A percentile compares a stretch with the other conserved stretches of the same genome.
Evolutionary conservation across 2,888 invertebrate genomes (phyloP).

Genomic region (Cetonia aurata): DNA sequence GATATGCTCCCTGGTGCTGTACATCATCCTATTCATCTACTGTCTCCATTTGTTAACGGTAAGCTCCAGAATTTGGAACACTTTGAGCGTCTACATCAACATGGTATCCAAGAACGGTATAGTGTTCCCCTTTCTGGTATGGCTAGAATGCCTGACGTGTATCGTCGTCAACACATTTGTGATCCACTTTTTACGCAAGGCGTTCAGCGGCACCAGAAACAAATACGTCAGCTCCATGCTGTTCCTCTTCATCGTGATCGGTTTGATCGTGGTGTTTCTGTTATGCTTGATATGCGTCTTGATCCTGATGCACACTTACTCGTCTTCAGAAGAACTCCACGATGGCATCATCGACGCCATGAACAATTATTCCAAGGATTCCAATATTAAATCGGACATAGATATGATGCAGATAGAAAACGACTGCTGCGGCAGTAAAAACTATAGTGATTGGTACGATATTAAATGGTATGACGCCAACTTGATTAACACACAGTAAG

Average conservation of each 20-base stretch:
- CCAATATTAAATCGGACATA: constrained; percentile 70
- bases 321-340: constrained; percentile 57
- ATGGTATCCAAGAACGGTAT: constrained; percentile 61
- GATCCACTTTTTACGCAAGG: constrained; percentile 54
- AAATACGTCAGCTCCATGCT: constrained; percentile 41
- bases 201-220: constrained; percentile 51
- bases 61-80: constrained; percentile 56
- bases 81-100: constrained; percentile 62
- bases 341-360: constrained; percentile 73
- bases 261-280: constrained; percentile 26
- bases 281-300: constrained; percentile 42
- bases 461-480: constrained; percentile 71
- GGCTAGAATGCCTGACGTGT: constrained; percentile 56
- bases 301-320: constrained; percentile 57
- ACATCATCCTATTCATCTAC: constrained; percentile 54
- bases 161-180: constrained; percentile 55
- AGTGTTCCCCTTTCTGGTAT: constrained; percentile 55
- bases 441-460: constrained; percentile 74
- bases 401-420: constrained; percentile 74
- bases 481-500: constrained; percentile 61
- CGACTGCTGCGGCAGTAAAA: constrained; percentile 74
- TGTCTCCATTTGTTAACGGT: constrained; percentile 55
- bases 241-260: constrained; percentile 36
- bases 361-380: constrained; percentile 70
- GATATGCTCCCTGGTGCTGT: constrained; percentile 48